Evolutionary conservation across 1,140 invertebrate species (phyloP), one percentile per base, ranked within the genome.

Genomic region (Drosophila sp.): DNA sequence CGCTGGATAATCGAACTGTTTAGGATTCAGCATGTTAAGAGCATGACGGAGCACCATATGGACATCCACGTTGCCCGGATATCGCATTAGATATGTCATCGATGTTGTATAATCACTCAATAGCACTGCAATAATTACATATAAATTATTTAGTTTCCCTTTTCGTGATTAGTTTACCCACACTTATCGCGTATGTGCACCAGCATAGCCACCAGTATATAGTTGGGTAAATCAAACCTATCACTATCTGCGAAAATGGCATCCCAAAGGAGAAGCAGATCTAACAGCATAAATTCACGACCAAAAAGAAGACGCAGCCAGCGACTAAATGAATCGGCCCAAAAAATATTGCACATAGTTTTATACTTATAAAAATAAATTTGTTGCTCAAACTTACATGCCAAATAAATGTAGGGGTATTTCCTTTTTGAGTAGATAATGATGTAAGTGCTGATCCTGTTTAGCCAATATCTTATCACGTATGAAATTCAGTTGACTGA

Each of bases 301-400:
- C 96, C 96, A 93, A 97, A 97, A 1, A 97, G 91, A 41, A 97
- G 90, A 8, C 96, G 93, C 8, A 97, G 91, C 96, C 96, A 97
- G 1, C 96, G 95, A 72, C 96, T 97, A 92, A 0, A 93, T 92
- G 38, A 87, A 54, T 41, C 56, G 58, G 17, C 17, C 17, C 17
- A 35, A 17, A 23, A 1, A 47, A 58, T 40, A 7, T 61, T 66
- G 47, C 66, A 38, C 4, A 30, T 35, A 32, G 0, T 38, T 38
- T 38, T 3, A 38, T 17, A 17, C 17, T 17, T 64, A 3, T 6
- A 11, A 29, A 11, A n/a, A 25, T 32, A 17, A 27, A 32, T 11
- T 40, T 30, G 1, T 25, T 8, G 7, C 23, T 27, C 27, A 6
- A 66, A 94, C 95, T 94, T 91, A 96, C 96, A 97, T 97, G 73